phyloP scores from a whole-genome alignment of 2,888 invertebrate genomes.

The Coronaproctus castanopsis region DNA sequence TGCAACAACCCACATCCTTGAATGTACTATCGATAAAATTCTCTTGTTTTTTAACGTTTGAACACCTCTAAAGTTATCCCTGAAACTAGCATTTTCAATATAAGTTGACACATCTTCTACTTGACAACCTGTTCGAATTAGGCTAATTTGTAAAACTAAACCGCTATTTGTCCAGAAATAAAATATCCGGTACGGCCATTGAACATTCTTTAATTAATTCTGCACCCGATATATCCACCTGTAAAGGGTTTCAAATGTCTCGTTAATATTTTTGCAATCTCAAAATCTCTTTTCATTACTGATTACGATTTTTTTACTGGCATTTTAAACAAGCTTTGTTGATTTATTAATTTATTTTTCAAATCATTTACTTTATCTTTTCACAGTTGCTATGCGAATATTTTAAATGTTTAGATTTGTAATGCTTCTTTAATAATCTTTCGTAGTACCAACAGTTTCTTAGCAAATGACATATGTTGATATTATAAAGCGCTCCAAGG shows the following conservation, averaged over 20 bases:
- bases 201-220: neutral
- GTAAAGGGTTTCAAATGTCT: neutral
- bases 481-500: neutral
- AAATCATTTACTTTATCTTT: neutral
- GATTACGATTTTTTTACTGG: neutral
- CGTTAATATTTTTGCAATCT: neutral
- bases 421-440: neutral
- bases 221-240: no score
- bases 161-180: neutral
- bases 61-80: neutral
- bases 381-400: neutral
- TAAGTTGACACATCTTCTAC: neutral
- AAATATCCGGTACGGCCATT: neutral
- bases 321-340: neutral
- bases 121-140: neutral
- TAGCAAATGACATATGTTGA: neutral
- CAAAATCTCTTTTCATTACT: neutral
- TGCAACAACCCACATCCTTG: neutral
- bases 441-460: neutral
- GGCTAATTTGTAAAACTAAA: neutral
- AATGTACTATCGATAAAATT: neutral
- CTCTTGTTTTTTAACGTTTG: neutral
- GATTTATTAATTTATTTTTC: neutral
- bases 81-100: neutral
- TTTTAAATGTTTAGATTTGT: neutral